A percentile compares a stretch with the other conserved stretches of the same genome.
Conservation (phyloP, 2,888 invertebrate genomes). For the Ferrisia virgata region DNA sequence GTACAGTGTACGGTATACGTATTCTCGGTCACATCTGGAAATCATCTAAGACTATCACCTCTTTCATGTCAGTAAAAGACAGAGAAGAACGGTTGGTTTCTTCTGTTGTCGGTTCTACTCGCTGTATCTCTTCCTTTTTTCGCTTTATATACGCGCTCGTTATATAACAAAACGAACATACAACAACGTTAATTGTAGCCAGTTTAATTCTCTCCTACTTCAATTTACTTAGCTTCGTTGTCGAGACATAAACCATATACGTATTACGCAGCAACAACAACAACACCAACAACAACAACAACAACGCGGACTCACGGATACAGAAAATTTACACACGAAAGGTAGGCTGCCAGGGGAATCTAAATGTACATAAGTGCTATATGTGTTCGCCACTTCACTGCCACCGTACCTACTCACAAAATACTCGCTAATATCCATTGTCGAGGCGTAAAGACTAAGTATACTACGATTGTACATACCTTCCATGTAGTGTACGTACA, state of each 20-base stretch:
- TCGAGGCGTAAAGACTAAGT: neutral
- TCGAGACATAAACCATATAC: conserved; percentile 26
- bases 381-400: neutral
- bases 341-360: neutral
- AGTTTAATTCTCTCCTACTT: conserved; percentile 33
- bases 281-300: neutral
- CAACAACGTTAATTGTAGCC: conserved; percentile 30
- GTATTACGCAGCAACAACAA: neutral
- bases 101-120: neutral
- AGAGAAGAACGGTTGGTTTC: neutral
- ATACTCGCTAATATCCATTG: neutral
- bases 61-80: conserved; percentile 19
- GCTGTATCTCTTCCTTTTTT: neutral
- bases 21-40: conserved; percentile 33
- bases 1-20: neutral
- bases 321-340: conserved; percentile 26
- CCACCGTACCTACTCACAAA: neutral
- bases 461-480: too few species aligned
- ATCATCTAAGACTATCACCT: conserved; percentile 36
- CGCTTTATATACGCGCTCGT: neutral
- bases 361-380: neutral
- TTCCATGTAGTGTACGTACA: too few species aligned
- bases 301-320: conserved; percentile 1
- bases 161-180: conserved; percentile 31
- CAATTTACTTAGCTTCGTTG: conserved; percentile 23